A percentile compares a stretch with the other conserved stretches of the same genome.
phyloP scores from a whole-genome alignment of 1,140 invertebrate species.

The Caenorhabditis inopinata region DNA sequence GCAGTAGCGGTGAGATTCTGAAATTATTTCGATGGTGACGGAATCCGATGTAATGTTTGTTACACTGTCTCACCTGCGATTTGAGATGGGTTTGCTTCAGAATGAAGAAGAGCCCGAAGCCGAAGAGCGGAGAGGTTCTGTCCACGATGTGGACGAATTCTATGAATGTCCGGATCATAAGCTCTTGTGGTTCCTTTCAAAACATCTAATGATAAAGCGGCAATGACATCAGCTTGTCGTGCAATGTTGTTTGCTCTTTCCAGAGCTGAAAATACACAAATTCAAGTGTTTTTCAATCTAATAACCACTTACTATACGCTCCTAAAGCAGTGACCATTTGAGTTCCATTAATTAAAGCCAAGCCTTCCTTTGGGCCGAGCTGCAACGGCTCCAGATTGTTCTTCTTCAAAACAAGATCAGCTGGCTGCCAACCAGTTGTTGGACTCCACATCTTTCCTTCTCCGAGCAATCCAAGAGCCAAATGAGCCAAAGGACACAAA shows the following conservation, averaged over 20 bases:
- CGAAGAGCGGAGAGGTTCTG: conserved; percentile 73
- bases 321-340: conserved; percentile 76
- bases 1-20: conserved; percentile 73
- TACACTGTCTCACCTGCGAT: conserved; percentile 73
- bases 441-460: conserved; percentile 80
- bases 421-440: conserved; percentile 75
- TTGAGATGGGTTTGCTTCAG: conserved; percentile 74
- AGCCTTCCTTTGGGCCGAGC: conserved; percentile 75
- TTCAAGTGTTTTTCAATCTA: not conserved
- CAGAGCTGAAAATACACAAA: conserved; percentile 69
- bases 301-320: conserved; percentile 70
- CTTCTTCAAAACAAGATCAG: conserved; percentile 71
- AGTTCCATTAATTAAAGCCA: conserved; percentile 77
- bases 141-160: conserved; percentile 74
- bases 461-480: conserved; percentile 75
- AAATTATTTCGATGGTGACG: no score
- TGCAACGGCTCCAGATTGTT: conserved; percentile 72
- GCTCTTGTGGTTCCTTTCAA: conserved; percentile 76
- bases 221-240: conserved; percentile 75
- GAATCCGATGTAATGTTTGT: no score
- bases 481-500: conserved; percentile 75
- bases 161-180: conserved; percentile 76
- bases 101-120: conserved; percentile 74
- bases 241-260: conserved; percentile 73
- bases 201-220: conserved; percentile 75